Evolutionary conservation across 2,888 invertebrate species (phyloP).

Genomic region (Nasonia oneida): DNA sequence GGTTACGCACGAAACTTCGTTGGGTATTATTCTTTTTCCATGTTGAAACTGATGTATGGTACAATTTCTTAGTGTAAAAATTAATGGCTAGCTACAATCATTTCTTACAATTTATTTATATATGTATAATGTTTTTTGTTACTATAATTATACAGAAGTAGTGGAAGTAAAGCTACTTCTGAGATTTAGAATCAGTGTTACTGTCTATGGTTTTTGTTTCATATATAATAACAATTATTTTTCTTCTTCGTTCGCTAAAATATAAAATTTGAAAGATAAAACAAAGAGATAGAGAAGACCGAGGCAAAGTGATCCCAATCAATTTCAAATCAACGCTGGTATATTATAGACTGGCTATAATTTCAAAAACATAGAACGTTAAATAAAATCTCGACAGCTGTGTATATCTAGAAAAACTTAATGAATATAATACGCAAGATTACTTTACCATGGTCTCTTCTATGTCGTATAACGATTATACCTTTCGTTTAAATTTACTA

Average conservation of each 20-base stretch:
- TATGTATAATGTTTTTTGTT: constrained; percentile 24
- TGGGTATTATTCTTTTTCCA: constrained; percentile 45
- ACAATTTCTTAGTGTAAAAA: constrained; percentile 58
- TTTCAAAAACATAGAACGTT: not conserved
- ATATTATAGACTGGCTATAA: not conserved
- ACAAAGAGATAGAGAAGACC: constrained; percentile 59
- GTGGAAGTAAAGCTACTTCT: constrained; percentile 48
- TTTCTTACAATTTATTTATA: constrained; percentile 40
- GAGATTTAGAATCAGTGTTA: constrained; percentile 58
- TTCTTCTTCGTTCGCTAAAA: constrained; percentile 41
- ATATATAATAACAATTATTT: constrained; percentile 43
- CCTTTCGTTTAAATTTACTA: constrained; percentile 28
- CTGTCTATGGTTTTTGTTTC: constrained; percentile 39
- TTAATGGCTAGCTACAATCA: constrained; percentile 47
- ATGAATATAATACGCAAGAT: not conserved
- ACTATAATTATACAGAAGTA: constrained; percentile 54
- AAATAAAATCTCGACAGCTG: constrained; percentile 8
- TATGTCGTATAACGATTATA: constrained; percentile 50
- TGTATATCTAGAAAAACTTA: constrained; percentile 5
- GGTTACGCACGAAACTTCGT: constrained; percentile 53
- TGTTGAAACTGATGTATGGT: constrained; percentile 47
- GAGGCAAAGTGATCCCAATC: constrained; percentile 46
- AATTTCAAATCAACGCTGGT: constrained; percentile 13
- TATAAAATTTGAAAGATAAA: constrained; percentile 61
- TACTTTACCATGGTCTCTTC: constrained; percentile 54